A percentile compares a stretch with the other conserved stretches of the same genome.
phyloP scores from a whole-genome alignment of 2,797 vertebrate species.

The Pseudopleuronectes americanus region DNA sequence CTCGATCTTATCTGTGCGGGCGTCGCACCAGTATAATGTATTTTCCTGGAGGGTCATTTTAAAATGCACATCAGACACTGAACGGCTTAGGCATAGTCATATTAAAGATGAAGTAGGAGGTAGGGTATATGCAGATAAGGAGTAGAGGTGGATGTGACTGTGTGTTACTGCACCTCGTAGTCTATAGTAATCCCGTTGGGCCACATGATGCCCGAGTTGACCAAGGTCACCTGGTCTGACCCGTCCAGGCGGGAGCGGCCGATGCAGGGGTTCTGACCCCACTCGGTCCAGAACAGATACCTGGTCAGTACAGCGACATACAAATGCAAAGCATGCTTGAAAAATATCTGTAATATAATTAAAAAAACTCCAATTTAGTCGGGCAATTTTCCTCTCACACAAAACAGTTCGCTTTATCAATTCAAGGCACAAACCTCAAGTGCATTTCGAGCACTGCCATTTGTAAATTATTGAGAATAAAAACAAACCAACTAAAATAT shows the following conservation, averaged over 20 bases:
- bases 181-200: slow-evolving; percentile 98
- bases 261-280: slow-evolving; percentile 96
- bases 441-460: too few relatives aligned
- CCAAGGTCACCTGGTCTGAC: slow-evolving; percentile 93
- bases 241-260: slow-evolving; percentile 94
- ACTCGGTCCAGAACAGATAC: slow-evolving; percentile 98
- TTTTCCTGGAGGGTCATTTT: slow-evolving; percentile 94
- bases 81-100: slow-evolving; percentile 43
- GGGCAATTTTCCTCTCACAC: too few relatives aligned
- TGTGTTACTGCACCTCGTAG: slow-evolving; percentile 88
- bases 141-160: background rate
- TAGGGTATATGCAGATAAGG: background rate
- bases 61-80: slow-evolving; percentile 83
- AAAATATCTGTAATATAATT: too few relatives aligned
- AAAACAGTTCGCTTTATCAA: too few relatives aligned
- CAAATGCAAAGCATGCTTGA: background rate
- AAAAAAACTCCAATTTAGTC: too few relatives aligned
- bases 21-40: slow-evolving; percentile 99
- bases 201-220: slow-evolving; percentile 93
- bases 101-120: slow-evolving; percentile 60
- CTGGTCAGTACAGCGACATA: slow-evolving; percentile 69
- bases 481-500: background rate
- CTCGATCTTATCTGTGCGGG: slow-evolving; percentile 99
- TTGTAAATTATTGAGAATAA: background rate
- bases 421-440: too few relatives aligned